Conservation (phyloP, 1,140 invertebrate genomes). For the Argopecten irradians region DNA sequence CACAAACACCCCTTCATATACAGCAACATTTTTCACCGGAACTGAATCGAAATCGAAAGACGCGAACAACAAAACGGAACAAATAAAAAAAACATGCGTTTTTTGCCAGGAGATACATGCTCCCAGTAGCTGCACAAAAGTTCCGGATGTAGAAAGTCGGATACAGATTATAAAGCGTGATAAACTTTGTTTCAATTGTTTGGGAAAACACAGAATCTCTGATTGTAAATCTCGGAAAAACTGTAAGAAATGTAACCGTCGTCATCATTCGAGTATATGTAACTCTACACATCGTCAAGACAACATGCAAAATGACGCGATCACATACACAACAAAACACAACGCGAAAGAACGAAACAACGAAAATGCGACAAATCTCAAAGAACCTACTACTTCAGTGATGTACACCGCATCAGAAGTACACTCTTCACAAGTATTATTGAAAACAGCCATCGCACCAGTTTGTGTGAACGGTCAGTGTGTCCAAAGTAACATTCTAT, state of each 20-base stretch:
- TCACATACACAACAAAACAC: neutral
- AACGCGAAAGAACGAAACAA: neutral
- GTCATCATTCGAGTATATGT: neutral
- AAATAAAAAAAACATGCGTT: no score
- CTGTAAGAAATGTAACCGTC: neutral
- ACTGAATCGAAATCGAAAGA: no score
- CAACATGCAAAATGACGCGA: neutral
- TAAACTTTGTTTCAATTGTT: slow-evolving; percentile 42
- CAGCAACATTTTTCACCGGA: no score
- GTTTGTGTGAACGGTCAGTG: neutral
- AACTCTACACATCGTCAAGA: neutral
- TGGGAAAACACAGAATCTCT: slow-evolving; percentile 27
- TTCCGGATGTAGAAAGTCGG: neutral
- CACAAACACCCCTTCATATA: no score
- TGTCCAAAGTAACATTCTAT: neutral
- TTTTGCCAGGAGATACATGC: no score
- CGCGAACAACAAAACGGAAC: no score
- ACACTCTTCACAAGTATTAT: neutral
- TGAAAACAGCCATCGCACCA: slow-evolving; percentile 7
- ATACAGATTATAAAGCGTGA: neutral
- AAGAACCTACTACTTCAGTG: neutral
- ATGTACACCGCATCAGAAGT: neutral
- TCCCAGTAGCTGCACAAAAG: neutral
- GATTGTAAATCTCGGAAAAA: neutral
- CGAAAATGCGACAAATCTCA: neutral